phyloP scores from a whole-genome alignment of 2,797 vertebrate genomes.

The Labroides dimidiatus region DNA sequence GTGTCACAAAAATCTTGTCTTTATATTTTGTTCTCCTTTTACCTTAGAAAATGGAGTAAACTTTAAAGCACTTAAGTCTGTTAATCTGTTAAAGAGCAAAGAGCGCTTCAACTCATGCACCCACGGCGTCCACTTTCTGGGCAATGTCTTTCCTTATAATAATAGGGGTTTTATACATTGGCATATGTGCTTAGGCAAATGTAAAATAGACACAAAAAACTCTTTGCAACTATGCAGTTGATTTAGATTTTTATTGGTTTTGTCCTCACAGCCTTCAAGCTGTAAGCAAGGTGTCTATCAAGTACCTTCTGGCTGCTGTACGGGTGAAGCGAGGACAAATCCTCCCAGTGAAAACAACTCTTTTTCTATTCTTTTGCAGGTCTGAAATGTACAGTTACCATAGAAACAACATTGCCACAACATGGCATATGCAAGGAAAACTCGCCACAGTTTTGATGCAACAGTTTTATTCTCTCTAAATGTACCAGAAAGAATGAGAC shows the following conservation, averaged over 20 bases:
- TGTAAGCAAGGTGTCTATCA: constrained; percentile 81
- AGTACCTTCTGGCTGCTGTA: constrained; percentile 81
- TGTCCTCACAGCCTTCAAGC: constrained; percentile 83
- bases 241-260: constrained; percentile 83
- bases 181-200: constrained; percentile 79
- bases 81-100: constrained; percentile 83
- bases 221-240: constrained; percentile 88
- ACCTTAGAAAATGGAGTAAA: constrained; percentile 80
- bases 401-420: constrained; percentile 85
- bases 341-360: constrained; percentile 77
- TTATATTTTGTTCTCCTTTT: constrained; percentile 85
- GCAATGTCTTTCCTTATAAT: constrained; percentile 80
- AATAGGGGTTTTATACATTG: constrained; percentile 78
- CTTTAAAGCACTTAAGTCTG: constrained; percentile 78
- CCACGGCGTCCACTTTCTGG: constrained; percentile 85
- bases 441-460: constrained; percentile 80
- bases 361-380: constrained; percentile 84
- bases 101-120: constrained; percentile 84
- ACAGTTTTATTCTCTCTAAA: constrained; percentile 78
- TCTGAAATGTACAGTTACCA: constrained; percentile 86
- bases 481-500: constrained; percentile 86
- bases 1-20: constrained; percentile 91
- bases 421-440: constrained; percentile 84
- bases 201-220: constrained; percentile 78
- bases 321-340: constrained; percentile 84